Base-by-base conservation (phyloP, 2,113 vertebrate genomes). In the Phrynosoma blainvillii region DNA sequence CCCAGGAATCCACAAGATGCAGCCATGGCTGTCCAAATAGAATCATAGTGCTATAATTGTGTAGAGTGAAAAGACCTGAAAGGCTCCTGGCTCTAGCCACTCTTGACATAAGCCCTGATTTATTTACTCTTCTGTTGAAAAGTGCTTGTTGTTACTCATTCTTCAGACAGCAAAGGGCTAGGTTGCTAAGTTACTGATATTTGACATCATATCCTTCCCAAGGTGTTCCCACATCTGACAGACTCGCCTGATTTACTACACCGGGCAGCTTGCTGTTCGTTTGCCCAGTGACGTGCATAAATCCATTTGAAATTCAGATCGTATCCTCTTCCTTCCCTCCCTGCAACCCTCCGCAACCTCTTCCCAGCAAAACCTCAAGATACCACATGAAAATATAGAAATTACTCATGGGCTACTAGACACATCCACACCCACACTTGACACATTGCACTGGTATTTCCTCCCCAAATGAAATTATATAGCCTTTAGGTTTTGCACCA, bases 121-220 rank as follows among this genome's bases (percentile, higher is more conserved):
- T 94, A 97, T 96, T 96, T 96, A 94, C 92, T 95, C 88, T 93
- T 90, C 91, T 96, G 95, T 95, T 97, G 96, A 96, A 96, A 96
- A 96, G 92, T 93, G 93, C 85, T 91, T 91, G 90, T 92, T 92
- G 87, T 96, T 95, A 94, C 88, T 95, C 95, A 94, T 93, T 96
- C 94, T 87, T 90, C 93, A 96, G 96, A 96, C 93, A 96, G 95
- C 92, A 96, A 97, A 96, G 96, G 93, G 93, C 89, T 87, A 91
- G 90, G 96, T 97, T 98, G 97, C 98, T 97, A 96, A 96, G 97
- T 96, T 97, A 98, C 97, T 91, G 90, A 93, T 96, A 97, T 97
- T 96, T 97, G 97, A 98, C 97, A 97, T 98, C 97, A 97, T 96
- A 95, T 96, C 96, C 97, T 97, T 95, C 94, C 91, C 93, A 95